Evolutionary conservation across 2,888 invertebrate genomes (phyloP), one percentile per base, ranked within the genome.

Genomic region (Altica lythri): DNA sequence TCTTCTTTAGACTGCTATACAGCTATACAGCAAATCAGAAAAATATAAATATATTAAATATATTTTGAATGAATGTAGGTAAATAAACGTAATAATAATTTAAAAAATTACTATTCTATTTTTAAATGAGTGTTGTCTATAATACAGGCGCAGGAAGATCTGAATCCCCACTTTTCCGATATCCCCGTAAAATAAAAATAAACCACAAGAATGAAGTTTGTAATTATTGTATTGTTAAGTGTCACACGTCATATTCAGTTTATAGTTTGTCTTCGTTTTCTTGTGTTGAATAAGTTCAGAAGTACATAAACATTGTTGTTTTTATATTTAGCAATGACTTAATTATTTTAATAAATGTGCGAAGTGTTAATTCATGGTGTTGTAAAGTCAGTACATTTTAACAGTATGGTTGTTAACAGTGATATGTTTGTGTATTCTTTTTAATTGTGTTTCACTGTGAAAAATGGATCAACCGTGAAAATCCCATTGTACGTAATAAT

Each of bases 401-500:
- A 34, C 34, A 16, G 16, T 34, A 34, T 34, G 34, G 6, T 34
- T 34, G 2, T 34, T 34, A 34, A 16, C n/a, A n/a, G 12, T 35
- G 2, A 16, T 37, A 18, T 16, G 37, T 44, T 30, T 17, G 42
- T 18, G 18, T 32, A 16, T 18, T 43, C 5, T 12, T 17, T 9
- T 34, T 14, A 4, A 19, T 13, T 30, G 29, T 17, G 30, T 10
- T n/a, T 44, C 27, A 5, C 12, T 27, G 25, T 42, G 12, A 18
- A 46, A 46, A 46, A 46, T 46, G 46, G 37, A 46, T 25, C 27
- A 46, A 35, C 37, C 25, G 14, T 46, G 19, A 46, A 46, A 37
- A n/a, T 37, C n/a, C 14, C 6, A 34, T 34, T 34, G 27, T 18
- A 47, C 32, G 25, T 27, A 57, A 54, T 66, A 53, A 77, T 76